A percentile compares a stretch with the other conserved stretches of the same genome.
Conservation (phyloP, 2,113 vertebrate genomes). For the Oryctolagus cuniculus region mOryCun1.1 NC_091451.1:24066001-24066500, state of each 20-base stretch:
- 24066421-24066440: not conserved
- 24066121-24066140: not conserved
- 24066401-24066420: not conserved
- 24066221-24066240: not conserved
- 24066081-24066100: not conserved
- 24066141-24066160: not conserved
- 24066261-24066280: not conserved
- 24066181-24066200: not conserved
- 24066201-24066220: not conserved
- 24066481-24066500: not conserved
- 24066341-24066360: not conserved
- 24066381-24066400: not conserved
- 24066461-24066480: not conserved
- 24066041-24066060: conserved; percentile 51
- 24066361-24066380: not conserved
- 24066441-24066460: conserved; percentile 22
- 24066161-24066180: not conserved
- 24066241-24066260: not conserved
- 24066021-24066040: conserved; percentile 82
- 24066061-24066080: conserved; percentile 47
- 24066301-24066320: conserved; percentile 43
- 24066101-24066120: not conserved
- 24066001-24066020: conserved; percentile 81
- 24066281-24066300: not conserved
- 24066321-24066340: not conserved